Evolutionary conservation across 2,888 invertebrate genomes (phyloP).

Genomic region (Latrodectus hesperus): DNA sequence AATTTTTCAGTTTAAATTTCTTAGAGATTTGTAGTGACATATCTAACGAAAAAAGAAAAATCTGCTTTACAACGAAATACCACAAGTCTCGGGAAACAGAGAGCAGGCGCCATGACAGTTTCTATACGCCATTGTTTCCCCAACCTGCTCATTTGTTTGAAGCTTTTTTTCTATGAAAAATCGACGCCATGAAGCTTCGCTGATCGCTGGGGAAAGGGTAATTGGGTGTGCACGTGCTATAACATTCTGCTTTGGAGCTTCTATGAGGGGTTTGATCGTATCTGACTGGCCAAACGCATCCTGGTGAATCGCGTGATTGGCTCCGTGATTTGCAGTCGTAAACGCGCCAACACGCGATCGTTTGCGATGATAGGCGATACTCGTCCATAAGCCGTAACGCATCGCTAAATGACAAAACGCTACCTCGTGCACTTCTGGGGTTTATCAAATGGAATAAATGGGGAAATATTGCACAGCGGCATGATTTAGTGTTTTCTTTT

Average conservation of each 20-base stretch:
- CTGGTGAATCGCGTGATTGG: conserved; percentile 11
- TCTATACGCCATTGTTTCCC: not conserved
- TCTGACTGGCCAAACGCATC: conserved; percentile 13
- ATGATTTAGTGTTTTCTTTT: too few species aligned
- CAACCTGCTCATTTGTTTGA: conserved; percentile 6
- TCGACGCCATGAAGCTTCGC: conserved; percentile 3
- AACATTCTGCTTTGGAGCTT: conserved; percentile 11
- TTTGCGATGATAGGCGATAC: conserved; percentile 22
- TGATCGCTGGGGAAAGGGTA: conserved; percentile 32
- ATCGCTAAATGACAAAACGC: conserved; percentile 23
- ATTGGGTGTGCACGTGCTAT: conserved; percentile 55
- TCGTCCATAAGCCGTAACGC: conserved; percentile 34
- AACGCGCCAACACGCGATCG: conserved; percentile 43
- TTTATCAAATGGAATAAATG: too few species aligned
- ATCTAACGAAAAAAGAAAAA: too few species aligned
- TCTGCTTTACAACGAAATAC: too few species aligned
- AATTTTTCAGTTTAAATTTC: too few species aligned
- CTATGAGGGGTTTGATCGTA: conserved; percentile 3
- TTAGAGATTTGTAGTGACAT: too few species aligned
- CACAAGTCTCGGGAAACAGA: too few species aligned
- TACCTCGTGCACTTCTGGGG: not conserved
- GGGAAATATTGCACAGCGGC: too few species aligned
- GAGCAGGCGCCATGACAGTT: too few species aligned
- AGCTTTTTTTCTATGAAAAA: conserved; percentile 14
- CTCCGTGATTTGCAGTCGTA: conserved; percentile 38